Base-by-base conservation (phyloP, 2,888 invertebrate genomes). In the Noctua pronuba region DNA sequence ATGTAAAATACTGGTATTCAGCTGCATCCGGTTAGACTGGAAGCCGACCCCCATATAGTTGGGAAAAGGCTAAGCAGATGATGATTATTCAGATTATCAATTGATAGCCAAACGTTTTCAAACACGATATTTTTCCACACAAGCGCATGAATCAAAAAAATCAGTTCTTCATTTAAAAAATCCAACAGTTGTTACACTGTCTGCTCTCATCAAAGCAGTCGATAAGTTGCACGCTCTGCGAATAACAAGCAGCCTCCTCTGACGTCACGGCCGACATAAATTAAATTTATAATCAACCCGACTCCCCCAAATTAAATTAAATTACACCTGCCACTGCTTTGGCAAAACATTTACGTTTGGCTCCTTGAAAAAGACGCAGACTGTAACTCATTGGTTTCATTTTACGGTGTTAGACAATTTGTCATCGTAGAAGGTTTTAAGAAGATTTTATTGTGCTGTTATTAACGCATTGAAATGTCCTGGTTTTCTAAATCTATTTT, bases 241-340 rank as follows among this genome's bases (percentile, higher is more conserved):
- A 95, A 95, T 95, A 95, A 92, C 94, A 95, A 95, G 93, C 92
- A 93, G 92, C 88, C 86, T 90, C 79, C 76, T 78, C 85, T 92
- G 91, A 93, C 92, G 94, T 94, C 94, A 94, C 91, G 92, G 92
- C 92, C 92, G 92, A 94, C 94, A 95, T 95, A 95, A 96, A 95
- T 96, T 95, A 94, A 96, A 95, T 96, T 95, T 95, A 95, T 95
- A 96, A 95, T 95, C 95, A 95, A 95, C 94, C 92, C 92, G 88
- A 90, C 94, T 92, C 92, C 92, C 93, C 93, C 91, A 93, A 94
- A 94, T 93, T 91, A 95, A 95, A 95, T 95, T 94, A 94, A 96
- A 96, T 96, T 95, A 95, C 93, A 95, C 94, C 94, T 95, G 94
- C 93, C 93, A 92, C 91, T 92, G 94, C 94, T 94, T 94, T 88